Conservation (phyloP, 2,113 vertebrate species). For the Phoenicopterus ruber region DNA sequence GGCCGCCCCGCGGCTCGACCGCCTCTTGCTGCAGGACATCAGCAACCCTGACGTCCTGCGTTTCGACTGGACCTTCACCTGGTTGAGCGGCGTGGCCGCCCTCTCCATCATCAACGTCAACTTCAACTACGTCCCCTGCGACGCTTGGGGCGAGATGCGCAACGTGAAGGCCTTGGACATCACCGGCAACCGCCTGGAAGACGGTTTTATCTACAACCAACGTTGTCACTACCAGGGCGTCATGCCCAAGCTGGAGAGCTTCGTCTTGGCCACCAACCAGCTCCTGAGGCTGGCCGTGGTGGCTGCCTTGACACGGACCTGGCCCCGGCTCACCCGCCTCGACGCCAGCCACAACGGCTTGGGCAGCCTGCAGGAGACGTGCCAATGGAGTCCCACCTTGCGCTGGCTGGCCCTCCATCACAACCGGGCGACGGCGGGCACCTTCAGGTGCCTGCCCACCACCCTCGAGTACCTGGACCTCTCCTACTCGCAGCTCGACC, state of each 20-base stretch:
- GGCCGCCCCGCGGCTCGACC: conserved; percentile 65
- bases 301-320: conserved; percentile 63
- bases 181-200: conserved; percentile 72
- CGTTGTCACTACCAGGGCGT: conserved; percentile 63
- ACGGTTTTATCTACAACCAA: conserved; percentile 72
- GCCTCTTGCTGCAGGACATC: conserved; percentile 78
- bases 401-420: conserved; percentile 71
- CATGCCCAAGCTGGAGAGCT: conserved; percentile 67
- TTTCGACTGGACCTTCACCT: conserved; percentile 86
- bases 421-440: conserved; percentile 59
- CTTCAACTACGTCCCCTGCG: conserved; percentile 83
- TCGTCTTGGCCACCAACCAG: conserved; percentile 71
- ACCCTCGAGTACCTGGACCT: conserved; percentile 77
- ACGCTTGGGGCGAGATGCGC: conserved; percentile 76
- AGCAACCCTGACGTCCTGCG: conserved; percentile 84
- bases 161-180: conserved; percentile 67
- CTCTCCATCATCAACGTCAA: conserved; percentile 78
- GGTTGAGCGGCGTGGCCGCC: conserved; percentile 73
- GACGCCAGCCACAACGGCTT: conserved; percentile 78
- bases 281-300: conserved; percentile 69
- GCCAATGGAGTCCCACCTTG: conserved; percentile 74
- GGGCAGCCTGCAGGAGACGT: conserved; percentile 38
- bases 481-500: conserved; percentile 79
- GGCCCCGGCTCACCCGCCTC: conserved; percentile 67
- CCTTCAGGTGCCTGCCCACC: conserved; percentile 77